Evolutionary conservation across 2,888 invertebrate genomes (phyloP), one percentile per base, ranked within the genome.

Genomic region (Dolomedes plantarius): DNA sequence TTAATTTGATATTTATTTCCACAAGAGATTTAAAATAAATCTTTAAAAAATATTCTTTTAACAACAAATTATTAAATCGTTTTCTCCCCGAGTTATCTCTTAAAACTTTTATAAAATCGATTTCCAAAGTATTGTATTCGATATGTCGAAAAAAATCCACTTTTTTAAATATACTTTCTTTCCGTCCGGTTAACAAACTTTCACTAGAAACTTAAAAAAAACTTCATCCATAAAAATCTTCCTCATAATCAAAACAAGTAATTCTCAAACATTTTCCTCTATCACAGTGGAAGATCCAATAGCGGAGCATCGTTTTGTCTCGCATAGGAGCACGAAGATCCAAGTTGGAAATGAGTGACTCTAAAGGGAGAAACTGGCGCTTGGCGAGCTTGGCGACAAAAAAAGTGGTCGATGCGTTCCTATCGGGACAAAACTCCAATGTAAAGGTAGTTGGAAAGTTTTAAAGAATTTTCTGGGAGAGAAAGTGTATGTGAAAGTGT

Each of bases 341-440:
- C 23, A 23, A 56, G 13, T 13, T 56, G 5, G 3, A 56, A 56
- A 56, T 56, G 56, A 56, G 23, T 13, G 46, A 46, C 46, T 46
- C 46, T 16, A 23, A 2, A 56, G 56, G 23, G 23, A 16, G 56
- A 23, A 16, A n/a, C 5, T 2, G 23, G 5, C 19, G 1, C 16
- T 56, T 56, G 56, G 56, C 56, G 56, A 56, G 56, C 56, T 56
- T 56, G 56, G 56, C 56, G 56, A 56, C 23, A 6, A 13, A 46
- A n/a, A n/a, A 46, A 16, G 16, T 11, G 13, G 46, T 46, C 46
- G 46, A 46, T 46, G 2, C 16, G n/a, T 16, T 46, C 2, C 2
- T 2, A 2, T 11, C n/a, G 46, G 46, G 46, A 46, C 46, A n/a
- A n/a, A 46, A 46, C 16, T 16, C 3, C 16, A 11, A 46, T 46